Evolutionary conservation across 2,113 vertebrate genomes (phyloP), one percentile per base, ranked within the genome.

Genomic region (Colossoma macropomum): DNA sequence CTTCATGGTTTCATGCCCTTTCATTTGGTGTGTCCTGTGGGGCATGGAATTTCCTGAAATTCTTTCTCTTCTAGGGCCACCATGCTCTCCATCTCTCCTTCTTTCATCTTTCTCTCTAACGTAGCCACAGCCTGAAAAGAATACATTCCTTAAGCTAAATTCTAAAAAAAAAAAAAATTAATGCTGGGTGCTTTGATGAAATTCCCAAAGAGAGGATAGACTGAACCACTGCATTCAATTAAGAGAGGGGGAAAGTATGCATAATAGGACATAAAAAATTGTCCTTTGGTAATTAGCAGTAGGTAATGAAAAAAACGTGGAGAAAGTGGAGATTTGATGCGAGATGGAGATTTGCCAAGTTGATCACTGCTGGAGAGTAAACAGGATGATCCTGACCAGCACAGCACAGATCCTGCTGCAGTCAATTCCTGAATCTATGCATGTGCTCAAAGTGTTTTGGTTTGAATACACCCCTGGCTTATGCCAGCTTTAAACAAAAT

Each of bases 401-500:
- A n/a, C 54, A 69, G 6, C 13, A 32, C 28, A 56, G 12, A 56
- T 62, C 60, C 54, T 45, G 41, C 41, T 21, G 4, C 27, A 70
- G 79, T 80, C 77, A 71, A 66, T 75, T 63, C n/a, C 65, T 59
- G 45, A 52, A 79, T 13, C 23, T n/a, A 80, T 59, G 60, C 48
- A 4, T 78, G 77, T 66, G 21, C 21, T 81, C 48, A 41, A 25
- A 66, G 25, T 27, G 4, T 48, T 71, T 56, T 72, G 50, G 68
- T 17, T 69, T 41, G 30, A 77, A 66, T 54, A n/a, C 27, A 13
- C 66, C 76, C 54, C 52, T 3, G n/a, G 25, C 41, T 75, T 60
- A 60, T 38, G 28, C 54, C 16, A 62, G 65, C 17, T 83, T 75
- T 70, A 48, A 56, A 83, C 74, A 41, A 38, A 83, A 76, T 83